Base-by-base conservation (phyloP, 2,888 invertebrate genomes). In the Cepaea hortensis region DNA sequence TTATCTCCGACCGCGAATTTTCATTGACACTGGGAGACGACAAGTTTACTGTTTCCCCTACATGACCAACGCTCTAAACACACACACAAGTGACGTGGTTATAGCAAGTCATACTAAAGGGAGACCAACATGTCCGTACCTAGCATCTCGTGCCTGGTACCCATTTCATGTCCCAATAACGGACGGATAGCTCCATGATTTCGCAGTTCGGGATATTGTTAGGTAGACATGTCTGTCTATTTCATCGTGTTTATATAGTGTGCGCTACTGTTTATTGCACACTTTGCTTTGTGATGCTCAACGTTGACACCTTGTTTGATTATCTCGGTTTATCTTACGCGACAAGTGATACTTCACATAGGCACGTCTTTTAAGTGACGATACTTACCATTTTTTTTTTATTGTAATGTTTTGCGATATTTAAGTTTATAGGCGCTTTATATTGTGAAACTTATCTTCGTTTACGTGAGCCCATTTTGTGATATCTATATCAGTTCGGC, bases 121-220 rank as follows among this genome's bases (percentile, higher is more conserved):
- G 70, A 20, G 70, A 68, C 48, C 48, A 81, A 68, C 3, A 46
- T 50, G 46, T 35, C 6, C 48, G 55, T 6, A 23, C 20, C 62
- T 18, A n/a, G 5, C 62, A 13, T 3, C n/a, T 62, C 61, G 18
- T 61, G 61, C 61, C 79, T 62, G 62, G 79, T 79, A 79, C 79
- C 62, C 13, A 15, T 18, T 68, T 20, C 61, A 18, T 61, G 13
- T n/a, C 9, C 35, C 61, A 23, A 73, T 55, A 23, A 55, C 50
- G 73, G 82, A 55, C 50, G 61, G 82, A 82, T 82, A 82, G n/a
- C 72, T 55, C 72, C 55, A 35, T n/a, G 82, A 48, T 72, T 82
- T 70, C 72, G 23, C 82, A 79, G 62, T 15, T 79, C 62, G 62
- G 79, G 48, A 55, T 61, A 13, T 55, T n/a, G 55, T 77, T 23